Conservation (phyloP, 1,140 invertebrate genomes). For the Platyura marginata region DNA sequence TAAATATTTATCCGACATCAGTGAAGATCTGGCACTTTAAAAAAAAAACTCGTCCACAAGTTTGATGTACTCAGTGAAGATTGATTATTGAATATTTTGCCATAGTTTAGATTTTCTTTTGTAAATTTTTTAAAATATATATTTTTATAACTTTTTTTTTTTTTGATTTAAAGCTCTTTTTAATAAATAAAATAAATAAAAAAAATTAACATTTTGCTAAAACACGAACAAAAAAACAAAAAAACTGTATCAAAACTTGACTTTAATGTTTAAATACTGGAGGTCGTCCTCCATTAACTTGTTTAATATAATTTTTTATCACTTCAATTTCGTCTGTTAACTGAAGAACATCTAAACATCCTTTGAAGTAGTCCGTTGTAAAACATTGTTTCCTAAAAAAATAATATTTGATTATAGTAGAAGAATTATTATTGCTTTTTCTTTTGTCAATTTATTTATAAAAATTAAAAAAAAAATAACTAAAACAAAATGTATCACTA, state of each 20-base stretch:
- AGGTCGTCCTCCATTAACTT: conserved; percentile 45
- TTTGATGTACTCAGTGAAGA: too few relatives aligned
- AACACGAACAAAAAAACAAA: not conserved
- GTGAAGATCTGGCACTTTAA: too few relatives aligned
- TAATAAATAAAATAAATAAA: not conserved
- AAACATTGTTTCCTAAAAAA: conserved; percentile 22
- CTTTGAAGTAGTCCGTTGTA: conserved; percentile 54
- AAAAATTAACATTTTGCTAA: not conserved
- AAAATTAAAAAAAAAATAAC: not conserved
- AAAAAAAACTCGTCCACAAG: too few relatives aligned
- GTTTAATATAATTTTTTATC: conserved; percentile 46
- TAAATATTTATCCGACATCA: too few relatives aligned
- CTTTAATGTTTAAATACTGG: not conserved
- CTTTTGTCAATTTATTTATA: not conserved
- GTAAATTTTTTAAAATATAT: not conserved
- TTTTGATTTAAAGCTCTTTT: not conserved
- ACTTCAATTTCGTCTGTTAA: conserved; percentile 43
- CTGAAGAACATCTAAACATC: conserved; percentile 48
- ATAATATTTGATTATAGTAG: too few relatives aligned
- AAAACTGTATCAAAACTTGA: not conserved
- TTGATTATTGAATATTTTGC: too few relatives aligned
- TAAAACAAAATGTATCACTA: conserved; percentile 3
- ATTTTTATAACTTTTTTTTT: not conserved
- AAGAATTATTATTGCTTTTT: too few relatives aligned
- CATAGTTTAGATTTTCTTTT: too few relatives aligned